These are phyloP conservation scores for Apamea anceps DNA, from an alignment of 2,888 invertebrate species.

Conservation along the genomic window DNA sequence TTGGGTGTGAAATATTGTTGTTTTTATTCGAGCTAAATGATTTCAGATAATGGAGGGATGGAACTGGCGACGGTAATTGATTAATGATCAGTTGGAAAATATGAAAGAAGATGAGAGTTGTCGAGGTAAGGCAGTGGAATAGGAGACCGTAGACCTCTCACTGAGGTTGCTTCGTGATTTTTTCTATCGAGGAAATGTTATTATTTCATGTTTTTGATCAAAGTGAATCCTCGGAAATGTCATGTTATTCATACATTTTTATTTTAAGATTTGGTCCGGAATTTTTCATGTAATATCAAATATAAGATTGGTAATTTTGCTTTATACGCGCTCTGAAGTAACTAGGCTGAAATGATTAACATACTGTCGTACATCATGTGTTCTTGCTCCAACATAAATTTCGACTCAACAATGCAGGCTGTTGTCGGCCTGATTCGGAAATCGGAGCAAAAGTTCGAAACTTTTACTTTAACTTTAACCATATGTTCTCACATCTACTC, in stretches of 20 bases:
- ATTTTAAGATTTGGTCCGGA: too few relatives aligned
- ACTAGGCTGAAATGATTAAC: neutral
- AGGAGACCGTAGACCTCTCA: too few relatives aligned
- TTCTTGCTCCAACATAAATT: constrained; percentile 24
- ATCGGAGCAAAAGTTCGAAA: constrained; percentile 32
- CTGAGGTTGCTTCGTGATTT: too few relatives aligned
- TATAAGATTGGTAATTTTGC: too few relatives aligned
- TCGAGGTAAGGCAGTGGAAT: too few relatives aligned
- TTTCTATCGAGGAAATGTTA: too few relatives aligned
- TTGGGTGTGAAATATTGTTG: neutral
- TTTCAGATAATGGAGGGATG: neutral
- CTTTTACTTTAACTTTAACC: constrained; percentile 30
- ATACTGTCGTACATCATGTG: neutral
- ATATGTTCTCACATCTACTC: constrained; percentile 3
- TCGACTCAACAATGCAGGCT: constrained; percentile 12
- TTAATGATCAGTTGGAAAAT: neutral
- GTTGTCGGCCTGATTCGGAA: constrained; percentile 20
- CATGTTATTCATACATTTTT: too few relatives aligned
- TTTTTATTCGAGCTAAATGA: constrained; percentile 9
- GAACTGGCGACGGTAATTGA: neutral
- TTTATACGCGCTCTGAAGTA: too few relatives aligned
- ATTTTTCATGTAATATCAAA: too few relatives aligned
- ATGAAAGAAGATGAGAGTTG: too few relatives aligned
- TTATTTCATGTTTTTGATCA: too few relatives aligned
- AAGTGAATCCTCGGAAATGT: too few relatives aligned